Conservation (phyloP, 2,888 invertebrate species). For the Acronicta leporina region DNA sequence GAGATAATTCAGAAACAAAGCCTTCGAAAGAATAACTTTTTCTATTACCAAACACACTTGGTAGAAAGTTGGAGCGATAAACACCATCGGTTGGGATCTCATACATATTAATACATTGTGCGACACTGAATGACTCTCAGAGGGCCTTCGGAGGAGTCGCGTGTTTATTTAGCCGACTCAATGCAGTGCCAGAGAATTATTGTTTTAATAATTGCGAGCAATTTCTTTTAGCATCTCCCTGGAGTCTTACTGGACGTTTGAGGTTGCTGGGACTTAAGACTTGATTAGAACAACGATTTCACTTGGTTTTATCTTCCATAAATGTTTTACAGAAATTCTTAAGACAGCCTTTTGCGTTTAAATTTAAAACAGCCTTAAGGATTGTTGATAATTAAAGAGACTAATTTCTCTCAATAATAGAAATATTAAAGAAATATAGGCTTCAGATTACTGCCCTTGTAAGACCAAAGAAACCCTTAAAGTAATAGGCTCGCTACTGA, state of each 20-base stretch:
- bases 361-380: not conserved
- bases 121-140: slow-evolving; percentile 71
- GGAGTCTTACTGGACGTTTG: slow-evolving; percentile 43
- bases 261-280: slow-evolving; percentile 23
- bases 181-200: slow-evolving; percentile 53
- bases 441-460: slow-evolving; percentile 16
- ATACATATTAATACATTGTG: slow-evolving; percentile 77
- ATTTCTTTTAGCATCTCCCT: slow-evolving; percentile 52
- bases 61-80: slow-evolving; percentile 60
- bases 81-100: slow-evolving; percentile 61
- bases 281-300: slow-evolving; percentile 39
- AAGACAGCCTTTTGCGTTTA: slow-evolving; percentile 3
- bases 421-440: slow-evolving; percentile 9
- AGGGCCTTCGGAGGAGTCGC: slow-evolving; percentile 59
- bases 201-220: slow-evolving; percentile 55
- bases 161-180: slow-evolving; percentile 64
- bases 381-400: slow-evolving; percentile 1
- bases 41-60: slow-evolving; percentile 59
- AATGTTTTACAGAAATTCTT: slow-evolving; percentile 7
- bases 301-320: slow-evolving; percentile 23
- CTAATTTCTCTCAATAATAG: slow-evolving; percentile 13
- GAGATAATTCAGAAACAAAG: slow-evolving; percentile 54
- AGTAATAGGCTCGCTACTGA: slow-evolving; percentile 8
- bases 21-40: slow-evolving; percentile 62
- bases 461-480: not conserved